Base-by-base conservation (phyloP, 2,113 vertebrate genomes). In the Semnornis frantzii region DNA sequence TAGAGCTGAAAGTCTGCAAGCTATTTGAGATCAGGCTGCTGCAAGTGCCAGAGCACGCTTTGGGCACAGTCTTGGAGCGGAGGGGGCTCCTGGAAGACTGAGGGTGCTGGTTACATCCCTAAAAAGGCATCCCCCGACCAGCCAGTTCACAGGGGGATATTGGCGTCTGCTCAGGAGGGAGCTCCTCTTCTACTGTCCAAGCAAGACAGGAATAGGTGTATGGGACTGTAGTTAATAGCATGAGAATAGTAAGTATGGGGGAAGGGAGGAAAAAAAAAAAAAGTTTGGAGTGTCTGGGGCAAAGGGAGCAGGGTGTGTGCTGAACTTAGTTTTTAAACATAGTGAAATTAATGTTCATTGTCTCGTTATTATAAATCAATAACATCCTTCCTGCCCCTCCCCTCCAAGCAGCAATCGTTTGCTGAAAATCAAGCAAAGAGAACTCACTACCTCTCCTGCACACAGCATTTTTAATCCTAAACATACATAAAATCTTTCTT, bases 101-200 rank as follows among this genome's bases (percentile, higher is more conserved):
- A 91, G 76, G 86, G 87, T 85, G 80, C 64, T 70, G 39, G 75
- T 89, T 82, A 78, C 46, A 78, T 71, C 87, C 82, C 85, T 92
- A 91, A 96, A 92, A 94, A 95, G n/a, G 94, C 85, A 88, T 92
- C 90, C 63, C 66, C 79, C 1, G 3, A 86, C n/a, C 86, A 87
- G 84, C 82, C 54, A 46, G 66, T 83, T 95, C 91, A 85, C 88
- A 93, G 93, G 89, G 93, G 93, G 96, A 90, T 81, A 85, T 57
- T 16, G 86, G 96, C 42, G 75, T 83, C 94, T 64, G 93, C 90
- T 92, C 89, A 87, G 96, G 92, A 91, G 95, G 96, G 74, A 95
- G 85, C 94, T 82, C 87, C 72, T 83, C 37, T 52, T 88, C 72
- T 70, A 71, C 86, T 78, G 82, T 66, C 90, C 88, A 65, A 89